These are phyloP conservation scores for Hexactinellida sp. DNA, from an alignment of 37 sponge, comb jelly and placozoan genomes.

Conservation along the genomic window DNA sequence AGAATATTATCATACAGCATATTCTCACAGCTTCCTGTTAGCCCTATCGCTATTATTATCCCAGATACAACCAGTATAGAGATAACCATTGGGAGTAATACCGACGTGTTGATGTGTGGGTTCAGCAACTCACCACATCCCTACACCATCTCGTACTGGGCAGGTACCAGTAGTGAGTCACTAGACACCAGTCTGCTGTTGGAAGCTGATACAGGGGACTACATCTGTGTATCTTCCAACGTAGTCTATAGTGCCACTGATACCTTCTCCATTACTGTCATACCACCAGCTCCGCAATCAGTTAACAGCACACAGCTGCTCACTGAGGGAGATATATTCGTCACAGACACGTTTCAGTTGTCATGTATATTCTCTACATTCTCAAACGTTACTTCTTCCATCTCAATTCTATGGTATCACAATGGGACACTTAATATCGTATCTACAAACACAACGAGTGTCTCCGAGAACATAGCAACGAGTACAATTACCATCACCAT, in stretches of 20 bases:
- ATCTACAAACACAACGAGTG: not conserved
- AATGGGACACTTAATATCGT: not conserved
- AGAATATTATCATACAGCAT: not conserved
- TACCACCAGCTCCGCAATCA: not conserved
- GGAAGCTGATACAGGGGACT: not conserved
- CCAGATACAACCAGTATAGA: not conserved
- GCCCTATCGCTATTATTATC: not conserved
- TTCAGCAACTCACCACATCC: not conserved
- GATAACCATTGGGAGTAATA: not conserved
- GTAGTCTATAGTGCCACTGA: not conserved
- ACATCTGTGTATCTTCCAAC: not conserved
- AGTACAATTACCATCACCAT: not conserved
- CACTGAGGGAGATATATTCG: not conserved
- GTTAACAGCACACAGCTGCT: not conserved
- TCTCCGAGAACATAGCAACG: not conserved
- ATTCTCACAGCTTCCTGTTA: not conserved
- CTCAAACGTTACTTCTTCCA: not conserved
- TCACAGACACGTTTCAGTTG: not conserved
- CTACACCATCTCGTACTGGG: not conserved
- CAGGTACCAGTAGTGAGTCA: not conserved
- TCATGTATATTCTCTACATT: not conserved
- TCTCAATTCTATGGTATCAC: not conserved
- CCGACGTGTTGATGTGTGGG: not conserved
- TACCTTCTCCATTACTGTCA: not conserved
- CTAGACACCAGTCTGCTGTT: not conserved